Evolutionary conservation across 2,797 vertebrate species (phyloP).

Genomic region (Lateolabrax maculatus): DNA sequence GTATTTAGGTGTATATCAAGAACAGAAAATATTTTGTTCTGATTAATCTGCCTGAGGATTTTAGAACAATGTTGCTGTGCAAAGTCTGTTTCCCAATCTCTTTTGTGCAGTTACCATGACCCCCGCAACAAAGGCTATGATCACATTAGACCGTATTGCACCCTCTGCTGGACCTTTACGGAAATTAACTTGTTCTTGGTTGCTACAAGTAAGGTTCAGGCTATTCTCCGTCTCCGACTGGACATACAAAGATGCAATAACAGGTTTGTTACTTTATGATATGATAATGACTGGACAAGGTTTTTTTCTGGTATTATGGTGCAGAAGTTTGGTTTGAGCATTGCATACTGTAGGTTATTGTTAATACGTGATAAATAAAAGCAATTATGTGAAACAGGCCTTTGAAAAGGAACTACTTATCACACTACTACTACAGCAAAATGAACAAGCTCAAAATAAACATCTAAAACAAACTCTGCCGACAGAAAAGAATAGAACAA

Average conservation of each 20-base stretch:
- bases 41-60: not conserved
- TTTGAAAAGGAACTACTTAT: not conserved
- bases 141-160: slow-evolving; percentile 77
- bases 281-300: not conserved
- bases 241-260: slow-evolving; percentile 3
- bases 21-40: not conserved
- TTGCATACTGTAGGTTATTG: not conserved
- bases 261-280: not conserved
- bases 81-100: slow-evolving; percentile 34
- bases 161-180: slow-evolving; percentile 84
- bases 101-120: slow-evolving; percentile 47
- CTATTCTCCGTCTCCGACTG: not conserved
- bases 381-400: not conserved
- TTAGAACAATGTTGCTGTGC: not conserved
- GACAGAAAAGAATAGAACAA: not conserved
- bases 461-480: not conserved
- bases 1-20: not conserved
- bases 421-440: not conserved
- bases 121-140: slow-evolving; percentile 57
- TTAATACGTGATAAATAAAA: not conserved
- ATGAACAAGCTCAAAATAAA: slow-evolving; percentile 1
- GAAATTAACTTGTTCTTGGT: slow-evolving; percentile 21
- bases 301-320: not conserved
- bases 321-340: not conserved
- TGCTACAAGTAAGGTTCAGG: not conserved